phyloP scores from a whole-genome alignment of 2,797 vertebrate species.

The Spea hammondii region DNA sequence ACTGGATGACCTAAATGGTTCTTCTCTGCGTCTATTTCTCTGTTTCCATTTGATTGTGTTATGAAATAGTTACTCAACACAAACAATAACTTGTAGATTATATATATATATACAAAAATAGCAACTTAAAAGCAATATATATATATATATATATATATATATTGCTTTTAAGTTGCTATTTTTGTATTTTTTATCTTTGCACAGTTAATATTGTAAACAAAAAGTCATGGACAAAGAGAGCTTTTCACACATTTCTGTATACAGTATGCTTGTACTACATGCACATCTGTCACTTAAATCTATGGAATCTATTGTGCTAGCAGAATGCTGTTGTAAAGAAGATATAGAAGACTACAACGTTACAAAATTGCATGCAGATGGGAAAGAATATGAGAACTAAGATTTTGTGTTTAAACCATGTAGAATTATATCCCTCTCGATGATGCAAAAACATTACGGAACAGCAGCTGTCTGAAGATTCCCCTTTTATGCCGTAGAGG shows the following conservation, averaged over 20 bases:
- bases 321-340: conserved; percentile 57
- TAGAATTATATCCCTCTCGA: conserved; percentile 41
- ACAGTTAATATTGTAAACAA: conserved; percentile 9
- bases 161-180: no score
- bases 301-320: conserved; percentile 53
- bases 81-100: no score
- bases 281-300: conserved; percentile 60
- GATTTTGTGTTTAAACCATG: conserved; percentile 31
- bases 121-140: no score
- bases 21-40: no score
- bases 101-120: background rate
- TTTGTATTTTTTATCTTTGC: background rate
- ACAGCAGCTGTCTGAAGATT: conserved; percentile 33
- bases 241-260: conserved; percentile 46
- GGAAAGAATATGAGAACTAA: conserved; percentile 41
- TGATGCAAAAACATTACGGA: conserved; percentile 36
- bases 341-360: conserved; percentile 44
- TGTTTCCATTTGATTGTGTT: no score
- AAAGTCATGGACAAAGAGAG: conserved; percentile 34
- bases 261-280: conserved; percentile 47
- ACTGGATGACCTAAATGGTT: no score
- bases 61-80: no score
- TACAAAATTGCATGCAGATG: conserved; percentile 38
- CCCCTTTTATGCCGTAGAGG: conserved; percentile 9
- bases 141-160: no score